Conservation (phyloP, 1,140 invertebrate genomes). For the Hyposmocoma kahamanoa region DNA sequence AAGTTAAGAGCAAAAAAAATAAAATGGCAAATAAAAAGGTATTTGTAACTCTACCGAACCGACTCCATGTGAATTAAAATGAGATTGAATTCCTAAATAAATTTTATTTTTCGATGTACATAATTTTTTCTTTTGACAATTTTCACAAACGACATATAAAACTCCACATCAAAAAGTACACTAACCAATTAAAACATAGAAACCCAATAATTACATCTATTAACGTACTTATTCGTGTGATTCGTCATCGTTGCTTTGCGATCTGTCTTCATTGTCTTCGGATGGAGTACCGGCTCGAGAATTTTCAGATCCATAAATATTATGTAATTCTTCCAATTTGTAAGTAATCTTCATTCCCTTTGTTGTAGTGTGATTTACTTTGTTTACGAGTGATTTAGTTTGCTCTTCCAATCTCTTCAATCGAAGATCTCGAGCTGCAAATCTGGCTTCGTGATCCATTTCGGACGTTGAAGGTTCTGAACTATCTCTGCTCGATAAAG, state of each 20-base stretch:
- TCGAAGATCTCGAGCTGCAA: slow-evolving; percentile 61
- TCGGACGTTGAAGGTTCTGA: slow-evolving; percentile 47
- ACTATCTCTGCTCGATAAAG: background rate
- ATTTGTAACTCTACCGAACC: too few species aligned
- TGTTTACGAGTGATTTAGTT: slow-evolving; percentile 67
- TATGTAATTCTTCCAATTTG: slow-evolving; percentile 67
- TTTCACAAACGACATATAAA: too few species aligned
- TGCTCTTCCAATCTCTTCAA: slow-evolving; percentile 68
- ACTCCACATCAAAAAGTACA: too few species aligned
- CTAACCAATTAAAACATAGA: too few species aligned
- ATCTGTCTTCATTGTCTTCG: slow-evolving; percentile 49
- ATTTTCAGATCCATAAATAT: slow-evolving; percentile 65
- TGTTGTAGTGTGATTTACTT: slow-evolving; percentile 65
- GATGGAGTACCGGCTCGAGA: slow-evolving; percentile 57
- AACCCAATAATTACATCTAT: too few species aligned
- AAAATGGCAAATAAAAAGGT: too few species aligned
- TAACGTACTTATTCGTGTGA: too few species aligned
- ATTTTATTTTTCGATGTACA: too few species aligned
- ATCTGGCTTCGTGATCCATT: slow-evolving; percentile 61
- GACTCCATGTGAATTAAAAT: too few species aligned
- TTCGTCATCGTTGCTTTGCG: slow-evolving; percentile 29
- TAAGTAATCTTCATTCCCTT: slow-evolving; percentile 69
- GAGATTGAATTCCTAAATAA: too few species aligned
- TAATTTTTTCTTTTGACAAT: too few species aligned
- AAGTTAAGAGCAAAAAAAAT: too few species aligned